Percentiles rank a stretch among this genome's conserved stretches.
Conservation (phyloP, 2,888 invertebrate species). For the Hylaea fasciaria region DNA sequence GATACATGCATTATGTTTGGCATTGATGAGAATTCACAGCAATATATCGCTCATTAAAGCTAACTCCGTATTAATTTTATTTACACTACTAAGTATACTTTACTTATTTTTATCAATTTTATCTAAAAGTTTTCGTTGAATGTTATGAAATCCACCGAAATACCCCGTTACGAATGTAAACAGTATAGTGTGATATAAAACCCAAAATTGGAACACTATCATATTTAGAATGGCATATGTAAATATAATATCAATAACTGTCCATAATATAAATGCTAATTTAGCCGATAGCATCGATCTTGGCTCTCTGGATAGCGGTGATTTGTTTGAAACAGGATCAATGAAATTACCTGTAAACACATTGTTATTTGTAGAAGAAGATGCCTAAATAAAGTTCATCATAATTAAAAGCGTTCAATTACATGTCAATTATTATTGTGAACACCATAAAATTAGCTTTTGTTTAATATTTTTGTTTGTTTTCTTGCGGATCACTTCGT, state of each 20-base stretch:
- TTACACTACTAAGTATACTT: conserved; percentile 1
- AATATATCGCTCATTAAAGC: conserved; percentile 15
- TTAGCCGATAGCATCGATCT: conserved; percentile 62
- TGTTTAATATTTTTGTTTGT: too few relatives aligned
- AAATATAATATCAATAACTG: conserved; percentile 80
- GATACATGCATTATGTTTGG: conserved; percentile 45
- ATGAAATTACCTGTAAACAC: conserved; percentile 67
- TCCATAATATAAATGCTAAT: conserved; percentile 88
- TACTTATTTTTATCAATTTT: conserved; percentile 40
- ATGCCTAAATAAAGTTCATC: too few relatives aligned
- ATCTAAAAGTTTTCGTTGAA: conserved; percentile 80
- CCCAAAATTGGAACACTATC: conserved; percentile 81
- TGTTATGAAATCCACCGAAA: conserved; percentile 86
- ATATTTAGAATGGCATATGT: conserved; percentile 73
- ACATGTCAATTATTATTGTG: too few relatives aligned
- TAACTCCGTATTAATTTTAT: neutral
- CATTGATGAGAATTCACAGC: conserved; percentile 63
- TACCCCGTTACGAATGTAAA: conserved; percentile 83
- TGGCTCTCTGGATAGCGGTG: conserved; percentile 56
- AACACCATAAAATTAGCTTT: too few relatives aligned
- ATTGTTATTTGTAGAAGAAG: too few relatives aligned
- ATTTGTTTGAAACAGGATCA: conserved; percentile 59
- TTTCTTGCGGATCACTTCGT: too few relatives aligned
- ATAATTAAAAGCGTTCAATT: too few relatives aligned
- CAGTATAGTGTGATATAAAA: conserved; percentile 81